phyloP scores from a whole-genome alignment of 2,888 invertebrate species.

The Teinopalpus imperialis region DNA sequence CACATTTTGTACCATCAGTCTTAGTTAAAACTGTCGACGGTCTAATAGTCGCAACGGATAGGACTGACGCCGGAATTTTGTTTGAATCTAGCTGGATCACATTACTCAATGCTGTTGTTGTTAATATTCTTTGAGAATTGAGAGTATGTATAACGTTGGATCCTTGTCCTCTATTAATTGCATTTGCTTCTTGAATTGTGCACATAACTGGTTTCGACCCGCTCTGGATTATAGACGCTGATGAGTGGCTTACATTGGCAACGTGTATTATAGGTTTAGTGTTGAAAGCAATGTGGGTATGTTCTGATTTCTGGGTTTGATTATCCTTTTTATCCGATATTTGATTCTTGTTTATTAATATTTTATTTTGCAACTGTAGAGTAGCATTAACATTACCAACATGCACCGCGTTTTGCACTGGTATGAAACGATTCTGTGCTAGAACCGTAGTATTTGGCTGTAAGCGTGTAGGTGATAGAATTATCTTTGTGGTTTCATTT shows the following conservation, averaged over 20 bases:
- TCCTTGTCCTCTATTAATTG: slow-evolving; percentile 51
- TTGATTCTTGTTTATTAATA: slow-evolving; percentile 56
- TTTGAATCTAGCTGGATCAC: slow-evolving; percentile 60
- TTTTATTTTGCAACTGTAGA: slow-evolving; percentile 62
- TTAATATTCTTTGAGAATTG: slow-evolving; percentile 59
- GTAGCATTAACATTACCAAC: slow-evolving; percentile 57
- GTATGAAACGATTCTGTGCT: slow-evolving; percentile 71
- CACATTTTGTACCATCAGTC: slow-evolving; percentile 50
- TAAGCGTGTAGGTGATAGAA: slow-evolving; percentile 63
- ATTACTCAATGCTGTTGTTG: slow-evolving; percentile 55
- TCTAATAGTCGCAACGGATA: slow-evolving; percentile 64
- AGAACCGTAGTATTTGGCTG: slow-evolving; percentile 65
- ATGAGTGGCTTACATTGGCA: slow-evolving; percentile 52
- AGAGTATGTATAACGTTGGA: slow-evolving; percentile 68
- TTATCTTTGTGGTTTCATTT: slow-evolving; percentile 63
- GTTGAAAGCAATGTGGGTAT: slow-evolving; percentile 51
- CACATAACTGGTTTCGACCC: slow-evolving; percentile 55
- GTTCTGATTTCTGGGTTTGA: slow-evolving; percentile 55
- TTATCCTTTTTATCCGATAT: slow-evolving; percentile 63
- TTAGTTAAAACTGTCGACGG: slow-evolving; percentile 59
- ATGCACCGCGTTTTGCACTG: slow-evolving; percentile 68
- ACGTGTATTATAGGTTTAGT: slow-evolving; percentile 64
- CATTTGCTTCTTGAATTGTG: slow-evolving; percentile 53
- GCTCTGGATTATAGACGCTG: slow-evolving; percentile 60
- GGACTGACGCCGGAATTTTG: slow-evolving; percentile 59